Evolutionary conservation across 2,888 invertebrate genomes (phyloP), one percentile per base, ranked within the genome.

Genomic region (Plutella xylostella): DNA sequence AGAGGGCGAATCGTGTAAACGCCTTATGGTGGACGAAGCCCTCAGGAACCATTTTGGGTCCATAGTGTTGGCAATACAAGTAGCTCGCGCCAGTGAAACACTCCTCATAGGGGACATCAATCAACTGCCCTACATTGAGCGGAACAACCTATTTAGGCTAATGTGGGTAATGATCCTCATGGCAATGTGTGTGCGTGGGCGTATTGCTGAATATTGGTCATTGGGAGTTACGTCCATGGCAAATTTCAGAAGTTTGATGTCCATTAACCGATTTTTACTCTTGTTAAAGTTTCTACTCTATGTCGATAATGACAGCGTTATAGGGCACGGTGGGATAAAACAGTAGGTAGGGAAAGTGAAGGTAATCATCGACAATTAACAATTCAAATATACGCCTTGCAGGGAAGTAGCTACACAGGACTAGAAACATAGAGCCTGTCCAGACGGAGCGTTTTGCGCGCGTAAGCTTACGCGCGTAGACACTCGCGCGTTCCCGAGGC

Each of bases 341-440:
- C 35, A n/a, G n/a, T n/a, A 45, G 30, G 34, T 45, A 20, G 42
- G 21, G 5, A 46, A 46, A 42, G 22, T 47, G n/a, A 34, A 34
- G 22, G 40, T 40, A 17, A 12, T 47, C 9, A n/a, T 47, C n/a
- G 34, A 47, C 14, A 46, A 46, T 39, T 11, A n/a, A 15, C 38
- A 46, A 39, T 40, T 43, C 39, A 20, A 46, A 42, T 46, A 46
- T 25, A 15, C 21, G 20, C 37, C 35, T 34, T 33, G 38, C 17
- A 20, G 18, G 15, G 43, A 37, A 14, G 4, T 43, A 3, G 18
- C 33, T 11, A 31, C n/a, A n/a, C n/a, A n/a, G n/a, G n/a, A n/a
- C n/a, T n/a, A n/a, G n/a, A n/a, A n/a, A n/a, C n/a, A n/a, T n/a
- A n/a, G n/a, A n/a, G n/a, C n/a, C n/a, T n/a, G n/a, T n/a, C n/a